phyloP scores from a whole-genome alignment of 2,113 vertebrate genomes.

The Proterorhinus semilunaris region DNA sequence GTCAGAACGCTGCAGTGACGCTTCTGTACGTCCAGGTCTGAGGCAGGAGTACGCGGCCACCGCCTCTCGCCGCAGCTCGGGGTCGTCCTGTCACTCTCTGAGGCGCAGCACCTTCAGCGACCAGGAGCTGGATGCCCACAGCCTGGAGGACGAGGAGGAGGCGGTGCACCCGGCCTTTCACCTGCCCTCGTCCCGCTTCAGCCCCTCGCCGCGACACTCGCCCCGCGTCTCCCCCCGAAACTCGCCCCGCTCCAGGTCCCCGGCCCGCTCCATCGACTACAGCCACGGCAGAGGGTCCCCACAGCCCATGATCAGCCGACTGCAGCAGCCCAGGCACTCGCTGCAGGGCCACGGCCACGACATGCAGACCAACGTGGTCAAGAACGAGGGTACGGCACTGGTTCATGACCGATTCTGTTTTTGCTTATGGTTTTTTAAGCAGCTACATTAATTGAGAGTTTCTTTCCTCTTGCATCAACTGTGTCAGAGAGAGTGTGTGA shows the following conservation, averaged over 20 bases:
- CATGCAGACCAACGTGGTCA: conserved; percentile 88
- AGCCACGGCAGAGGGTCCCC: conserved; percentile 83
- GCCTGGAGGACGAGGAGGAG: conserved; percentile 96
- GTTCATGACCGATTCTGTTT: background rate
- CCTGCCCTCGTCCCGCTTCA: conserved; percentile 87
- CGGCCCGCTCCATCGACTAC: conserved; percentile 90
- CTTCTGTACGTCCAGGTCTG: conserved; percentile 77
- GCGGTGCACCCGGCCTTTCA: conserved; percentile 84
- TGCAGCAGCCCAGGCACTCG: conserved; percentile 95
- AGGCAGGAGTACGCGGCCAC: conserved; percentile 95
- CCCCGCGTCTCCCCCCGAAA: conserved; percentile 92
- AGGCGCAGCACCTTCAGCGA: conserved; percentile 94
- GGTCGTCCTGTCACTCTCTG: conserved; percentile 94
- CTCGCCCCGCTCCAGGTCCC: conserved; percentile 93
- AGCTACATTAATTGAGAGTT: too few relatives aligned
- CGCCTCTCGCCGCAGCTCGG: conserved; percentile 93
- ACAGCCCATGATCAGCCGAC: conserved; percentile 92
- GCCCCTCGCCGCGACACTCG: conserved; percentile 92
- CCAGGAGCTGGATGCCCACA: conserved; percentile 95
- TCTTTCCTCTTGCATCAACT: too few relatives aligned
- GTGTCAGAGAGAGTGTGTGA: too few relatives aligned
- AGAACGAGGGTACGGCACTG: conserved; percentile 87
- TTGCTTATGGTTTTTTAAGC: too few relatives aligned
- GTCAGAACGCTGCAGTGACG: background rate
- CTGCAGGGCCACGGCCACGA: conserved; percentile 92